phyloP scores from a whole-genome alignment of 2,888 invertebrate species.

The Andrena chrysosceles region DNA sequence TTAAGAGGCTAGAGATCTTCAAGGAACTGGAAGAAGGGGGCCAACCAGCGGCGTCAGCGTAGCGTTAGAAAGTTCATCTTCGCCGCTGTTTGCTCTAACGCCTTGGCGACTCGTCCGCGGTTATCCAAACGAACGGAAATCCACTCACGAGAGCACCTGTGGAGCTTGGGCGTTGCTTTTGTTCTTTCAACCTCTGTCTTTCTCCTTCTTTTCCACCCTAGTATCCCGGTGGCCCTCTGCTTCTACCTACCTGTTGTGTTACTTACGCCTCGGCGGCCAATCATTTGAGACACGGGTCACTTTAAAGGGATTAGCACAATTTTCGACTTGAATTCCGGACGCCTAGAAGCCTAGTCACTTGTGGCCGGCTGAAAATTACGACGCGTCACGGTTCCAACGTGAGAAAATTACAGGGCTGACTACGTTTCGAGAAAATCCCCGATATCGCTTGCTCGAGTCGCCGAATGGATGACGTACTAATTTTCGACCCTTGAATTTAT shows the following conservation, averaged over 20 bases:
- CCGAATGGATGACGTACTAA: conserved; percentile 32
- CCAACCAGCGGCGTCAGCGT: conserved; percentile 52
- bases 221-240: conserved; percentile 54
- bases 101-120: conserved; percentile 75
- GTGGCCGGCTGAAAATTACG: conserved; percentile 60
- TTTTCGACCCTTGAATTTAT: conserved; percentile 13
- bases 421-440: conserved; percentile 44
- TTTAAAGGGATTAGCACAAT: conserved; percentile 80
- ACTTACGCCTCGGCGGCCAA: conserved; percentile 70
- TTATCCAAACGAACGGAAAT: conserved; percentile 74
- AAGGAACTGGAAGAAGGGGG: conserved; percentile 56
- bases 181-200: conserved; percentile 71
- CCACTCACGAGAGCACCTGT: conserved; percentile 79
- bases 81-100: conserved; percentile 78
- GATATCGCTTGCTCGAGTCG: neutral
- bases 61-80: conserved; percentile 77
- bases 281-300: conserved; percentile 70
- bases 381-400: conserved; percentile 71
- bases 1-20: conserved; percentile 35
- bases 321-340: conserved; percentile 60
- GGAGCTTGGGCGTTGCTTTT: conserved; percentile 77
- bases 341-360: conserved; percentile 36
- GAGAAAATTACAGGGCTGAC: conserved; percentile 74
- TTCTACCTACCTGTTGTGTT: conserved; percentile 76
- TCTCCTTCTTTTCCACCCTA: conserved; percentile 39